A percentile compares a stretch with the other conserved stretches of the same genome.
Conservation (phyloP, 1,140 invertebrate genomes). For the Tetranychus cinnabarinus region DNA sequence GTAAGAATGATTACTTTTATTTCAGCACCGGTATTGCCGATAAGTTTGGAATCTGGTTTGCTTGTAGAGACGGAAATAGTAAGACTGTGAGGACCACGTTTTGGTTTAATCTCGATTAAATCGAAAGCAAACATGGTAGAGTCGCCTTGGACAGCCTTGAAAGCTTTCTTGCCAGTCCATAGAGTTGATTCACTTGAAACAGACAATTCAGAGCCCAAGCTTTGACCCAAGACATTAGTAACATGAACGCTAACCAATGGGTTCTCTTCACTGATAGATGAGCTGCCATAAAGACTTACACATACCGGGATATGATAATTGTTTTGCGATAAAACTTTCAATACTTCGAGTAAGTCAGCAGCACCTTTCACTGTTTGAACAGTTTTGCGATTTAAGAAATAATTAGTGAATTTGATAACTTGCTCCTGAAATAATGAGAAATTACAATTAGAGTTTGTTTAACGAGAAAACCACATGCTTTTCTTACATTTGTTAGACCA, state of each 20-base stretch:
- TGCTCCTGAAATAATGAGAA: slow-evolving; percentile 41
- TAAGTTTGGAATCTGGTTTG: slow-evolving; percentile 28
- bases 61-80: slow-evolving; percentile 37
- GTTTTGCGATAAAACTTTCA: slow-evolving; percentile 40
- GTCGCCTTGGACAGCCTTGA: slow-evolving; percentile 34
- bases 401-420: slow-evolving; percentile 68
- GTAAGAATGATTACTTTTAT: slow-evolving; percentile 23
- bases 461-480: background rate
- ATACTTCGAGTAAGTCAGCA: slow-evolving; percentile 46
- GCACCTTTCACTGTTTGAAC: slow-evolving; percentile 63
- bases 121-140: slow-evolving; percentile 48
- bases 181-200: slow-evolving; percentile 49
- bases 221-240: slow-evolving; percentile 56
- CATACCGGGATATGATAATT: slow-evolving; percentile 44
- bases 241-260: slow-evolving; percentile 45
- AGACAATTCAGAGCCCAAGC: slow-evolving; percentile 33
- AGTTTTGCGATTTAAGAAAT: slow-evolving; percentile 64
- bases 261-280: slow-evolving; percentile 39
- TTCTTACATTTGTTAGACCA: slow-evolving; percentile 23
- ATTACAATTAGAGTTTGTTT: background rate
- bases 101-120: slow-evolving; percentile 42
- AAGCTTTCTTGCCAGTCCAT: slow-evolving; percentile 27
- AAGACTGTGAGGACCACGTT: slow-evolving; percentile 55
- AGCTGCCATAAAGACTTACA: slow-evolving; percentile 44
- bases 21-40: slow-evolving; percentile 30